Base-by-base conservation (phyloP, 2,113 vertebrate genomes). In the human region DNA sequence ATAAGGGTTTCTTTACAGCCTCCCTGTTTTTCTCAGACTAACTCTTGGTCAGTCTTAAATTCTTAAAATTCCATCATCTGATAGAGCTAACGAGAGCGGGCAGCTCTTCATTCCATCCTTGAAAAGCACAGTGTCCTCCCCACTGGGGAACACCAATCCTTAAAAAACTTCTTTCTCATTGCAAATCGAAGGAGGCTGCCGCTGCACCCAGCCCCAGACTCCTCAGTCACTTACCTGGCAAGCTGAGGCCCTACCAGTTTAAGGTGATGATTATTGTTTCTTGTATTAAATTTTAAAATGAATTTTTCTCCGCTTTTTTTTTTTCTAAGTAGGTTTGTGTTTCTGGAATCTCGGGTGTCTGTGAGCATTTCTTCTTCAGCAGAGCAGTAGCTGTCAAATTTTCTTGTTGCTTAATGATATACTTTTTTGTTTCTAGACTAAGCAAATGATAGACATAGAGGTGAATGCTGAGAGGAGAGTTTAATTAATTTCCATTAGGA, bases 51-150 rank as follows among this genome's bases (percentile, higher is more conserved):
- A 96, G 95, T 96, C 93, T 97, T 78, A 96, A 98, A 98, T 98
- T 98, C 97, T 98, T 99, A 68, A 97, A 95, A 98, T 99, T 98
- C 98, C 98, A 92, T 83, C 85, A 43, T 97, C 94, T 97, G 97
- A 94, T 96, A 97, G 50, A 96, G 96, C 35, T 87, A 16, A 27
- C 96, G 78, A 88, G 96, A 79, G 72, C 93, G 94, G 98, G 91
- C 96, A 96, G 92, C 91, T 96, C 95, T 93, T 96, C 96, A 96
- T 96, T 96, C 96, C 79, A 40, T 84, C 48, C 94, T 96, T 88
- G 88, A 96, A 95, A 96, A 97, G 84, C 89, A 59, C 0, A 0
- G 48, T 90, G 76, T 91, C 82, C 80, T 96, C 90, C 80, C 73
- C 92, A 83, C 50, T 57, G 80, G 22, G 90, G 89, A 92, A n/a